Conservation (phyloP, 2,888 invertebrate species). For the Matsumyia berberina region DNA sequence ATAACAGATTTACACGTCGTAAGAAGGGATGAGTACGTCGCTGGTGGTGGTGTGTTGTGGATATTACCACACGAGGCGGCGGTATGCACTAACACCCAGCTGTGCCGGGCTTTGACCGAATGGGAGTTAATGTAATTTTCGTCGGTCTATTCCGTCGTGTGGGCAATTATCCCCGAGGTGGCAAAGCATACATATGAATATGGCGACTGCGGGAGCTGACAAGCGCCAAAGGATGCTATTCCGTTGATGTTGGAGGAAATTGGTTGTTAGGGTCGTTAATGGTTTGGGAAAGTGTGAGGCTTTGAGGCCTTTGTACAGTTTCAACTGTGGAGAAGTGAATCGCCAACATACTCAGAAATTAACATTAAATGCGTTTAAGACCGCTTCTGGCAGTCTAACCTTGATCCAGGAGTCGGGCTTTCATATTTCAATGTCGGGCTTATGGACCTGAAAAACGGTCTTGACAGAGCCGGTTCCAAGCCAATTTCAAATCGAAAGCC, state of each 20-base stretch:
- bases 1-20: slow-evolving; percentile 64
- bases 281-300: not conserved
- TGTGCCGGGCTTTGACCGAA: slow-evolving; percentile 10
- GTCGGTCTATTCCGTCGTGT: slow-evolving; percentile 30
- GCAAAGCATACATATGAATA: slow-evolving; percentile 18
- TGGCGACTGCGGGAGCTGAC: slow-evolving; percentile 38
- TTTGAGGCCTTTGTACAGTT: too few species aligned
- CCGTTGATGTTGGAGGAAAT: slow-evolving; percentile 26
- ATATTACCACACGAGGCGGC: not conserved
- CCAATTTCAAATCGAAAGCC: too few species aligned
- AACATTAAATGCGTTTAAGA: too few species aligned
- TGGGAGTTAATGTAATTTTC: slow-evolving; percentile 59
- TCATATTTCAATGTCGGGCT: too few species aligned
- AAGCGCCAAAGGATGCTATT: slow-evolving; percentile 47
- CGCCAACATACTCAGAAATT: too few species aligned
- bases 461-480: too few species aligned
- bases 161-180: slow-evolving; percentile 57
- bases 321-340: too few species aligned
- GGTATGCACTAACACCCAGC: slow-evolving; percentile 19
- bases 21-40: slow-evolving; percentile 45
- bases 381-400: too few species aligned
- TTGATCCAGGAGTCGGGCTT: too few species aligned
- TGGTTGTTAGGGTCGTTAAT: slow-evolving; percentile 15
- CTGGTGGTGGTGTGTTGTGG: slow-evolving; percentile 16
- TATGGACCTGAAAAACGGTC: too few species aligned